These are phyloP conservation scores for Lapara coniferarum DNA, from an alignment of 2,888 invertebrate genomes.

Conservation along the genomic window DNA sequence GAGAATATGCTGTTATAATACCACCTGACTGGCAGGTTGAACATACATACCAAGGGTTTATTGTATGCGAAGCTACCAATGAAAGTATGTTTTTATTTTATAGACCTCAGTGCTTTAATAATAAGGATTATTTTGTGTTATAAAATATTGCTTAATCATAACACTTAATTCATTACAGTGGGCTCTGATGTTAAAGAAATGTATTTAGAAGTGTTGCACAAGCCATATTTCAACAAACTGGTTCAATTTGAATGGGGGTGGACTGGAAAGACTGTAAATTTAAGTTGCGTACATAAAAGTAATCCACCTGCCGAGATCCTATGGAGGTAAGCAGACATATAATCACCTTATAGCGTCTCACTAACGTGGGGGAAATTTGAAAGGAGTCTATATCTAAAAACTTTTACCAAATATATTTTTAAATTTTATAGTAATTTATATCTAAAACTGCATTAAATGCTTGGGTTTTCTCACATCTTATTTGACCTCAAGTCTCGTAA, in stretches of 20 bases:
- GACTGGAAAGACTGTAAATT: constrained; percentile 57
- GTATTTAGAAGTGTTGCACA: constrained; percentile 59
- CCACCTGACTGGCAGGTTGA: constrained; percentile 34
- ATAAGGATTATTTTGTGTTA: too few species aligned
- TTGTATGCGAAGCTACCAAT: constrained; percentile 67
- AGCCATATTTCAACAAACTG: constrained; percentile 56
- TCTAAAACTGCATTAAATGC: too few species aligned
- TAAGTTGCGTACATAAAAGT: constrained; percentile 63
- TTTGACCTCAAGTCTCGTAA: too few species aligned
- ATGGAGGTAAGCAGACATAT: constrained; percentile 63
- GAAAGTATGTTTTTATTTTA: constrained; percentile 50
- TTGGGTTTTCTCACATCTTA: too few species aligned
- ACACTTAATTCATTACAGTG: constrained; percentile 45
- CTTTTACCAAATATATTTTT: too few species aligned
- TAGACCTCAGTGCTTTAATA: background rate
- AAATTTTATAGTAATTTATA: too few species aligned
- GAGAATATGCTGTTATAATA: constrained; percentile 22
- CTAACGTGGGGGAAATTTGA: too few species aligned
- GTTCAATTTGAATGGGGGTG: constrained; percentile 63
- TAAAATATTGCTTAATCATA: background rate
- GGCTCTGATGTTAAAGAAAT: constrained; percentile 45
- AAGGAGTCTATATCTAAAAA: too few species aligned
- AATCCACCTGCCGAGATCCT: constrained; percentile 59
- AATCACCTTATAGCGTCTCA: background rate
- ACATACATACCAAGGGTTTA: constrained; percentile 54